phyloP scores from a whole-genome alignment of 2,797 vertebrate genomes.

The Miopithecus talapoin region DNA sequence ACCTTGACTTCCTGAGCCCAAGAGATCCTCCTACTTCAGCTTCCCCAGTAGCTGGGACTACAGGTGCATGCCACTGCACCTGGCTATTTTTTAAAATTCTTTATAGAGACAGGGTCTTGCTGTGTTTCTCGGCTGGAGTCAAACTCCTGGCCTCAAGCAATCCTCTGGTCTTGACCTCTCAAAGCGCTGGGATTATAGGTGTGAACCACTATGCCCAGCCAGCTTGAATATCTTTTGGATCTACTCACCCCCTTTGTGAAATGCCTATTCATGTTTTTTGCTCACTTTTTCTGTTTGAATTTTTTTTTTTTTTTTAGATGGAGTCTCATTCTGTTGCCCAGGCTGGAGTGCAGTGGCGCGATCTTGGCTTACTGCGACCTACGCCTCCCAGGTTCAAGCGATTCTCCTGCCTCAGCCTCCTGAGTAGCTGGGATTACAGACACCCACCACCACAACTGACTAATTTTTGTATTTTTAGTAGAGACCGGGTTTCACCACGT shows the following conservation, averaged over 20 bases:
- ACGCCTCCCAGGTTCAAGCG: neutral
- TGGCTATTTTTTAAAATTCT: rapidly evolving
- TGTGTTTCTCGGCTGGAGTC: too few relatives aligned
- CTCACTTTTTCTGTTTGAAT: neutral
- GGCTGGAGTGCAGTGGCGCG: neutral
- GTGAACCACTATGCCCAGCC: too few relatives aligned
- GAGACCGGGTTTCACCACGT: neutral
- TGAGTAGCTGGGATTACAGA: neutral
- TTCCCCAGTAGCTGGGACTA: too few relatives aligned
- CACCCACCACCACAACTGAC: neutral
- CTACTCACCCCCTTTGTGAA: neutral
- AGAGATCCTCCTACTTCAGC: too few relatives aligned
- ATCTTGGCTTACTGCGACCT: neutral
- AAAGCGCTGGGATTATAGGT: too few relatives aligned
- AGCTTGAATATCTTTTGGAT: neutral
- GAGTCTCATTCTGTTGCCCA: neutral
- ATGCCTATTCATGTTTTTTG: neutral
- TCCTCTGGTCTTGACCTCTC: too few relatives aligned
- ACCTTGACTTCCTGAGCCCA: too few relatives aligned
- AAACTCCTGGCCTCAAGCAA: too few relatives aligned
- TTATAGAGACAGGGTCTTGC: too few relatives aligned
- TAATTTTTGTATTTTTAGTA: neutral
- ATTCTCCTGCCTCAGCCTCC: neutral
- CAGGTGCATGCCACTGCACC: too few relatives aligned
- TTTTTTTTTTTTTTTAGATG: neutral